Evolutionary conservation across 2,888 invertebrate genomes (phyloP), one percentile per base, ranked within the genome.

Genomic region (Andrena hattorfiana): DNA sequence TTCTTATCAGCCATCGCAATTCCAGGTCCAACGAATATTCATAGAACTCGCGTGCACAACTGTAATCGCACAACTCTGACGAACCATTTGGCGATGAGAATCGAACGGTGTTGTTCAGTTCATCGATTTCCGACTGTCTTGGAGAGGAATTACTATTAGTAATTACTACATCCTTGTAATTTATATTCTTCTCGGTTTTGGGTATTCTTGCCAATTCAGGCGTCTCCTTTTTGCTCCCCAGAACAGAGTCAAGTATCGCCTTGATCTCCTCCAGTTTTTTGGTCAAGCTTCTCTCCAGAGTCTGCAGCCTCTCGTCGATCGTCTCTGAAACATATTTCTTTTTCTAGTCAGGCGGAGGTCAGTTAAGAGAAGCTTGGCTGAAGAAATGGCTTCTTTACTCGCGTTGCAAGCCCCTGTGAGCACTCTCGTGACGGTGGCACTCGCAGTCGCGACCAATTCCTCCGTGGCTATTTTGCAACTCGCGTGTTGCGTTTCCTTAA

Each of bases 321-420:
- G 67, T 76, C 68, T 90, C 93, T 93, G 72, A 23, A 89, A 88
- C 13, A 48, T 60, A 5, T 13, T 48, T 28, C 28, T 16, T 26
- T 48, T 26, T 26, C 26, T 1, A 7, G 4, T 62, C n/a, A 20
- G 2, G 1, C 16, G 30, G 20, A 2, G 62, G 30, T 32, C 3
- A 23, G 48, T 48, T 23, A 35, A 6, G 6, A 8, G 23, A 8
- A 35, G 20, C 10, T 26, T 0, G 20, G 35, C 23, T 28, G 16
- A 0, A 7, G 10, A 74, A 16, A 23, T 62, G 28, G 59, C 42
- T 66, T 54, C 42, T 86, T 86, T 70, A 93, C 93, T 90, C 32
- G 94, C 90, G 77, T 92, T 94, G 78, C 94, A 94, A 62, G 93
- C 91, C 67, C 94, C 94, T 5, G 93, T 93, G 1, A 94, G 90